Base-by-base conservation (phyloP, 2,888 invertebrate species). In the Caenorhabditis becei region DNA sequence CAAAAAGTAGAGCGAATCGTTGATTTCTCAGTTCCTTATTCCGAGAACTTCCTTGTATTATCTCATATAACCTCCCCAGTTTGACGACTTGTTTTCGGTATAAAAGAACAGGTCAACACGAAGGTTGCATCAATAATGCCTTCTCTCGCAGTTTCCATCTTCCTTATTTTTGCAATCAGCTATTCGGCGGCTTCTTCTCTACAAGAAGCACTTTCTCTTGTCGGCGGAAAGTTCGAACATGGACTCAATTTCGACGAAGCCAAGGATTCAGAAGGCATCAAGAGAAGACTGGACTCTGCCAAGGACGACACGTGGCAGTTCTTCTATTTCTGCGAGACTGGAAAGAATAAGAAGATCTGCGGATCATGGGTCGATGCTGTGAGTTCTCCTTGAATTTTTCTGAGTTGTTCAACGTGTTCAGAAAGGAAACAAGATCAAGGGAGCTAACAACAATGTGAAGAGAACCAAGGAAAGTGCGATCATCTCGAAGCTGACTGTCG, bases 381-480 rank as follows among this genome's bases (percentile, higher is more conserved):
- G 14, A 11, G 41, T 41, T 10, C 32, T 7, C 32, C 10, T 32
- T 32, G 5, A 32, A 7, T 32, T 4, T 32, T 32, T 32, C 5
- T 7, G 10, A 32, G 32, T 14, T 8, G 35, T 10, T 41, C n/a
- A 44, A 18, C 26, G 8, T 49, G 49, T 62, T 16, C 24, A 59
- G 41, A 59, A 59, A 32, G 51, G 49, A 28, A 32, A 28, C 28
- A 63, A 63, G 10, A 28, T 56, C 41, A 56, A 51, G 44, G 58
- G 47, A 28, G 47, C 47, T 3, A 56, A 32, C 41, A 58, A 20
- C 18, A 67, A 58, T 47, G 67, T 67, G 18, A 67, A 67, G 47
- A 54, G 32, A 32, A 32, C 41, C 14, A 26, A 11, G 11, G 28
- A 67, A 0, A 47, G 58, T 32, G 67, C 58, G 11, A 18, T 26